These are phyloP conservation scores for Sitta europaea DNA, from an alignment of 2,113 vertebrate species.

Conservation along the genomic window DNA sequence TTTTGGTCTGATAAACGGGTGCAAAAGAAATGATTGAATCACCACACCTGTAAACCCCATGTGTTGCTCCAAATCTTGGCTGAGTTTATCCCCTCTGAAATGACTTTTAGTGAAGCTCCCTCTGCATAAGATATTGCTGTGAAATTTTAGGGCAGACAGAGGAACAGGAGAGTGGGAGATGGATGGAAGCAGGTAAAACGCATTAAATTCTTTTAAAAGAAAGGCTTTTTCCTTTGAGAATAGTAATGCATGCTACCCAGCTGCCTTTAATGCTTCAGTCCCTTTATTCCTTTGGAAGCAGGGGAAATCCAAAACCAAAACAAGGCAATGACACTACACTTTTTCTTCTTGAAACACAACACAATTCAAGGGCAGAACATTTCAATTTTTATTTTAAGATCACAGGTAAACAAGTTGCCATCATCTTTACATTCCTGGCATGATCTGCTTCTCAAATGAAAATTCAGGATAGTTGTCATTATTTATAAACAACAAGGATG, in stretches of 20 bases:
- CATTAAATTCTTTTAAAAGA: neutral
- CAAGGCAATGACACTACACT: neutral
- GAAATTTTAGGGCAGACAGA: neutral
- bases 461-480: neutral
- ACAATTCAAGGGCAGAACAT: neutral
- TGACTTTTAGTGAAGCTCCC: neutral
- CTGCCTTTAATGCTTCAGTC: neutral
- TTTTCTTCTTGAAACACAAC: neutral
- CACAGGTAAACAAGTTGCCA: neutral
- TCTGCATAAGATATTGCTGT: neutral
- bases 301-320: neutral
- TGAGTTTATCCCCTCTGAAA: neutral
- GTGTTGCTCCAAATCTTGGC: neutral
- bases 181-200: neutral
- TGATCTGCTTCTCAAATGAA: neutral
- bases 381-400: neutral
- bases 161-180: neutral
- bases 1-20: neutral
- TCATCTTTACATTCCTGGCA: neutral
- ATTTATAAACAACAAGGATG: neutral
- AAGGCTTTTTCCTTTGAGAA: neutral
- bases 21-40: neutral
- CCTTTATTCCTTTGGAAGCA: neutral
- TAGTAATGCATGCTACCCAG: neutral
- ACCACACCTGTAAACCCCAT: neutral